Conservation (phyloP, 2,113 vertebrate genomes). For the Melanotaenia duboulayi region DNA sequence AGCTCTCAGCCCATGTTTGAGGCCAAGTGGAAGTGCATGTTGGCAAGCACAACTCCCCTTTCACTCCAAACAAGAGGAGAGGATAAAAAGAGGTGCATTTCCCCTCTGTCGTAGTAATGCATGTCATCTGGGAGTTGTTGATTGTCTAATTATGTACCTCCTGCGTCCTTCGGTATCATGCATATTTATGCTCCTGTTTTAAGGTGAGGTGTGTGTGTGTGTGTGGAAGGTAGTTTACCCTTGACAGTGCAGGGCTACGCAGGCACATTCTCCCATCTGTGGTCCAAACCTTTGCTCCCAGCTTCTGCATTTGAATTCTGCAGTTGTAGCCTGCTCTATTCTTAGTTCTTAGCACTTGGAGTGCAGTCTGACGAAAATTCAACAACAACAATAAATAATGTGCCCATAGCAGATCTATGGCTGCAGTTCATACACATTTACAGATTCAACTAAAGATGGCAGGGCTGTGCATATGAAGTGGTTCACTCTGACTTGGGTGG, state of each 20-base stretch:
- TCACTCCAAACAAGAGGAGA: slow-evolving; percentile 60
- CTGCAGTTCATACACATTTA: background rate
- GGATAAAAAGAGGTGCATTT: slow-evolving; percentile 46
- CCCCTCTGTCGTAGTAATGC: slow-evolving; percentile 61
- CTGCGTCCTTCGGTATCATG: slow-evolving; percentile 76
- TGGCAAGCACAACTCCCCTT: slow-evolving; percentile 47
- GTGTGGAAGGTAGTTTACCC: slow-evolving; percentile 73
- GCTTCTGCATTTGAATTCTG: slow-evolving; percentile 75
- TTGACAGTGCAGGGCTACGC: slow-evolving; percentile 77
- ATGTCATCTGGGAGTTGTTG: slow-evolving; percentile 73
- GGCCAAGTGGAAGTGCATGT: slow-evolving; percentile 56
- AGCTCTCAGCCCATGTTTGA: slow-evolving; percentile 36
- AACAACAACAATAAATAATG: slow-evolving; percentile 34
- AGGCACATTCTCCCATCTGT: slow-evolving; percentile 80
- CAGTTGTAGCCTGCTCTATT: slow-evolving; percentile 72
- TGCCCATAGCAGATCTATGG: background rate
- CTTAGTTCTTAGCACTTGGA: slow-evolving; percentile 65
- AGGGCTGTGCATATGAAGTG: slow-evolving; percentile 29
- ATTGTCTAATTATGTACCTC: slow-evolving; percentile 82
- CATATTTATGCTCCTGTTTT: slow-evolving; percentile 82
- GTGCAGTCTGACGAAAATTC: slow-evolving; percentile 57
- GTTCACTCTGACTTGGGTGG: slow-evolving; percentile 43
- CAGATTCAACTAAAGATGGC: slow-evolving; percentile 42
- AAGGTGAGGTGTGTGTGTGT: slow-evolving; percentile 60
- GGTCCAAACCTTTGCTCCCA: slow-evolving; percentile 79